Base-by-base conservation (phyloP, 2,888 invertebrate species). In the Agrypnus murinus region DNA sequence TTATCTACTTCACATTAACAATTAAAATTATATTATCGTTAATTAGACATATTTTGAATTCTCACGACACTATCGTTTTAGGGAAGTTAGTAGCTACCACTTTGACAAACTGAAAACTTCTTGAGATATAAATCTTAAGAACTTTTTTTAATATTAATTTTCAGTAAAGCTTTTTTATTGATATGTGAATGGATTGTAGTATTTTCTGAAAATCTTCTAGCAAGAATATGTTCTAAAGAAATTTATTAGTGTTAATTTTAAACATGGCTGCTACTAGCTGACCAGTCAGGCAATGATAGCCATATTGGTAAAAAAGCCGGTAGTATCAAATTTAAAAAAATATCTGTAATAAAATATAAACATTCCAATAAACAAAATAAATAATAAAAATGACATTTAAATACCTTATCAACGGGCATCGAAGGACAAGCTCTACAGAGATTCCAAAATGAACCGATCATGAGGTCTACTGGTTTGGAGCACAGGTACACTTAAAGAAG, bases 391-490 rank as follows among this genome's bases (percentile, higher is more conserved):
- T 3, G 9, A 15, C 14, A 5, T 15, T 31, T 25, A 55, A 73
- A 88, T 89, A 96, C 96, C 95, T 96, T 96, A 90, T 96, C 96
- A 86, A 95, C 94, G 87, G 96, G 95, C 95, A 96, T 95, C 88
- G 95, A 95, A 87, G 96, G 96, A 90, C 96, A 96, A 90, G 96
- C 95, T 88, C 96, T 93, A 90, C 96, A 96, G 90, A 96, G 90
- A 90, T 96, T 96, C 95, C 96, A 96, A 90, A 96, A 96, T 90
- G 96, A 95, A 89, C 96, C 96, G 91, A 96, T 96, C 96, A 96
- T 96, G 89, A 89, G 90, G 89, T 84, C 82, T 81, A 75, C 15
- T 73, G 81, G 81, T 75, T 76, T 62, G 70, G 55, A 71, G 68
- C 75, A 77, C 77, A 66, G 73, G 64, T 70, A 77, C 74, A 74